phyloP scores from a whole-genome alignment of 2,888 invertebrate species.

The Diplazon laetatorius region DNA sequence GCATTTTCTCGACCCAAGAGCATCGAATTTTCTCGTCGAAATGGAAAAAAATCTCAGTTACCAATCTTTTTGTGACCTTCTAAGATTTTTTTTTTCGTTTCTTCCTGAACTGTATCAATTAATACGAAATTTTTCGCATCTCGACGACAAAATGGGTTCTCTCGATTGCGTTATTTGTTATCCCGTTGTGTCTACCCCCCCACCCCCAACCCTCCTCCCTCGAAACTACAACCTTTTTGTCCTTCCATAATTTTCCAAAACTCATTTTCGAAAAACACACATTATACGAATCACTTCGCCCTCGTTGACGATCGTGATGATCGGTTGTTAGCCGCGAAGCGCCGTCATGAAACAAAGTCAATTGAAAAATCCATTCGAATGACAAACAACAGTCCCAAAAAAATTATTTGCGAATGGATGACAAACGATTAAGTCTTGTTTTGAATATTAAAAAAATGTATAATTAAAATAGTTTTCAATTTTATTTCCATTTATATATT shows the following conservation, averaged over 20 bases:
- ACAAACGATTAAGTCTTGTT: too few relatives aligned
- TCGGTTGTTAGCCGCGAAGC: constrained; percentile 64
- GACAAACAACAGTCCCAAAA: too few relatives aligned
- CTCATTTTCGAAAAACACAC: constrained; percentile 67
- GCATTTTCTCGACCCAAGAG: constrained; percentile 71
- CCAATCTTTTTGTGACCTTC: neutral
- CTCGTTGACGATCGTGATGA: constrained; percentile 72
- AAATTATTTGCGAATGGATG: too few relatives aligned
- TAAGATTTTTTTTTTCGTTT: neutral
- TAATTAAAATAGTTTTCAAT: too few relatives aligned
- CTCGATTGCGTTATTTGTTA: constrained; percentile 57
- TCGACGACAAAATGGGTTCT: constrained; percentile 58
- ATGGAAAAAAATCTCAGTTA: neutral
- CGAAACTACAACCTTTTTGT: constrained; percentile 52
- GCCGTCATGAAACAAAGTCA: constrained; percentile 35
- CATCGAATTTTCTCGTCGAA: constrained; percentile 60
- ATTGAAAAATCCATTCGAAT: constrained; percentile 12
- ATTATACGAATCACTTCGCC: constrained; percentile 68
- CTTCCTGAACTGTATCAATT: too few relatives aligned
- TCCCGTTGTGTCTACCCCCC: constrained; percentile 53
- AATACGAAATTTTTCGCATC: constrained; percentile 20
- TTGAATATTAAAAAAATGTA: too few relatives aligned
- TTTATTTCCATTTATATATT: too few relatives aligned
- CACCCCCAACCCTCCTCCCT: too few relatives aligned
- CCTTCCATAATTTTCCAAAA: constrained; percentile 42